Evolutionary conservation across 1,140 invertebrate species (phyloP), one percentile per base, ranked within the genome.

Genomic region (Helicoverpa zea): DNA sequence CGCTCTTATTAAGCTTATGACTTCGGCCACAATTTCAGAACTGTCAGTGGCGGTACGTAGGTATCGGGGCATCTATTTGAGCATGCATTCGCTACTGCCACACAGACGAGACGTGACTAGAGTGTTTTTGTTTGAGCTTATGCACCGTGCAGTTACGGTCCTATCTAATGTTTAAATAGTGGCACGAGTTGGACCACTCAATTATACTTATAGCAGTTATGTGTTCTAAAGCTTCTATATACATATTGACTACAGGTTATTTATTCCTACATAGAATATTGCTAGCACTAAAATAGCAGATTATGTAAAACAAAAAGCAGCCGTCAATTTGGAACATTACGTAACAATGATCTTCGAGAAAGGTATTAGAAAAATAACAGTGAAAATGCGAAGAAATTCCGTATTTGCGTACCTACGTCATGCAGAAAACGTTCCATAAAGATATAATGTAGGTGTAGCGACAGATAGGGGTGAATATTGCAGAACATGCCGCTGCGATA

Each of bases 401-500:
- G 9, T n/a, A 61, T 13, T 13, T 47, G n/a, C 51, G 29, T 49
- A 64, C 12, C 30, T 52, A 54, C 23, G 49, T 66, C 49, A 66
- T 70, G 5, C 52, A 47, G 52, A 59, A 61, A 70, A 56, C 13
- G 35, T 61, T 54, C n/a, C 66, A 66, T 77, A 80, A 73, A 43
- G 35, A 84, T 58, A n/a, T n/a, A n/a, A n/a, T n/a, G 79, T 70
- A 59, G 49, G 63, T 77, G 79, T 77, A 83, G 56, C 79, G 74
- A 83, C 54, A 72, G 76, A 86, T 80, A 80, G 79, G 76, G 74
- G 56, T 87, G 86, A 88, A 89, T 88, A 90, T 85, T 85, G 86
- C 84, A 88, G 80, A 78, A 83, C 72, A 63, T 80, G 80, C 79
- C 87, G 89, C 87, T 93, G 80, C 88, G 84, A 89, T 87, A 93